phyloP scores from a whole-genome alignment of 2,888 invertebrate genomes.

The Cheilosia vulpina region DNA sequence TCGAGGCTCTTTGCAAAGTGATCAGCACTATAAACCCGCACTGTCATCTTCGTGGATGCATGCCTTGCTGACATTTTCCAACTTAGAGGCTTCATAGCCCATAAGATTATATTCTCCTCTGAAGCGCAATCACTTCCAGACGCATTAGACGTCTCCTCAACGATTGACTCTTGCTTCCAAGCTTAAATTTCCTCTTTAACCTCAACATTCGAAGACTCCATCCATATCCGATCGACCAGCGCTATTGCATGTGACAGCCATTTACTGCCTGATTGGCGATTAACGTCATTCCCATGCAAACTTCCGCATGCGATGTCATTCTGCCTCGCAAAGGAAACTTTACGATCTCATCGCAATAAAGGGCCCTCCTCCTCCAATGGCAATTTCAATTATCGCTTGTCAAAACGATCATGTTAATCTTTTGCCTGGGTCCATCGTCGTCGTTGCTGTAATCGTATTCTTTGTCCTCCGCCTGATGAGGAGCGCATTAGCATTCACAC shows the following conservation, averaged over 20 bases:
- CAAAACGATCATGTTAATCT: conserved; percentile 73
- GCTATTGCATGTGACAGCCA: conserved; percentile 62
- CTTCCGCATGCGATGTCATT: conserved; percentile 69
- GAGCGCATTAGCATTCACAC: conserved; percentile 29
- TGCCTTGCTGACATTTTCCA: neutral
- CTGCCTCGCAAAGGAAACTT: conserved; percentile 32
- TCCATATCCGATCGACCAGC: conserved; percentile 15
- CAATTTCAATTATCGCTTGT: conserved; percentile 73
- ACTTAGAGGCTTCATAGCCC: neutral
- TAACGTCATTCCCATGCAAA: conserved; percentile 52
- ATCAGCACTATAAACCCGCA: no score
- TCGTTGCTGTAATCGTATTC: neutral
- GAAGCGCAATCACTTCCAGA: neutral
- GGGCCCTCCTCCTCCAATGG: conserved; percentile 37
- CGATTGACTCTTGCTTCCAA: conserved; percentile 4
- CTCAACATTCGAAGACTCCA: conserved; percentile 1
- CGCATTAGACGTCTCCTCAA: neutral
- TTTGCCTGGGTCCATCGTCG: conserved; percentile 21
- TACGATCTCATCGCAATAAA: conserved; percentile 40
- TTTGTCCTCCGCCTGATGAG: conserved; percentile 1
- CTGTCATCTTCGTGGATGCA: no score
- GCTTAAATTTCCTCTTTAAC: conserved; percentile 7
- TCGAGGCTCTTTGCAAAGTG: no score
- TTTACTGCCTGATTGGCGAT: conserved; percentile 65
- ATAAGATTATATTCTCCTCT: neutral